Conservation (phyloP, 2,113 vertebrate genomes). For the Vidua macroura region DNA sequence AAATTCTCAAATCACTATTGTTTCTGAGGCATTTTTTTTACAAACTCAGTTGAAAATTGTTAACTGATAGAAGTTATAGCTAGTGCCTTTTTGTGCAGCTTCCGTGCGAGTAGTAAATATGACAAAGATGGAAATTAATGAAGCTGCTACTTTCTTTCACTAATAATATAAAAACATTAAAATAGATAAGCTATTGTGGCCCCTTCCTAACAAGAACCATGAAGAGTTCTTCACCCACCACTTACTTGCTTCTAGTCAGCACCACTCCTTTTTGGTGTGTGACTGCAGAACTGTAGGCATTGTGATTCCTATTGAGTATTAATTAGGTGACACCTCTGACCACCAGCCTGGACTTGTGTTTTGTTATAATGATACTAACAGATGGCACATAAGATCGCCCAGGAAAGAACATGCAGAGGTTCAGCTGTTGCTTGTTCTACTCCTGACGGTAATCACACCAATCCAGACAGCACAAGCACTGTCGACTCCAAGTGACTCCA, state of each 20-base stretch:
- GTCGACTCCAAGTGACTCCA: background rate
- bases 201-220: background rate
- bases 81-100: background rate
- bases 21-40: background rate
- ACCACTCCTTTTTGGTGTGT: background rate
- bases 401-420: background rate
- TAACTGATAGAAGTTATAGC: background rate
- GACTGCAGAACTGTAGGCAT: background rate
- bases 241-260: background rate
- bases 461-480: background rate
- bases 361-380: rapidly evolving
- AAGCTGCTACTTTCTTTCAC: background rate
- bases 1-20: background rate
- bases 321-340: background rate
- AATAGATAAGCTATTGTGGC: background rate
- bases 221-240: background rate
- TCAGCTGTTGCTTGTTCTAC: background rate
- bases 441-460: background rate
- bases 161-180: background rate
- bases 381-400: background rate
- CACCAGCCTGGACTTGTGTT: background rate
- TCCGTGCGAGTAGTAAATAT: background rate
- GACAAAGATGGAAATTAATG: background rate
- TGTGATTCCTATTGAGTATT: background rate
- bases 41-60: background rate